Evolutionary conservation across 2,888 invertebrate genomes (phyloP), one percentile per base, ranked within the genome.

Genomic region (Netelia virgata): DNA sequence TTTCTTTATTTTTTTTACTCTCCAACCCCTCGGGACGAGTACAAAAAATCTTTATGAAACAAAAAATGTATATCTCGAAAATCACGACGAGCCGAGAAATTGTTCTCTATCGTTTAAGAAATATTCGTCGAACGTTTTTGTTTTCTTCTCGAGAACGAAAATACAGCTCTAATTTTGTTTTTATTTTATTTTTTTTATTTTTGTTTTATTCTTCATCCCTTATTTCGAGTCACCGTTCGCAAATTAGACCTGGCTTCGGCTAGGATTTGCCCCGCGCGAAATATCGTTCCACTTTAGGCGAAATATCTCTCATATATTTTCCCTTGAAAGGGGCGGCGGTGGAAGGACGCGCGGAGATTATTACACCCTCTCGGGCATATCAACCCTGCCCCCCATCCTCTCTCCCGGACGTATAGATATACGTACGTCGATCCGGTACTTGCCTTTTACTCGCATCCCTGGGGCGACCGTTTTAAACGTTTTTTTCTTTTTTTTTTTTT

Each of bases 381-480:
- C n/a, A 14, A 68, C 20, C 23, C 23, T 14, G 6, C 23, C 20
- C n/a, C 68, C 14, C 50, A n/a, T 0, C 23, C 23, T n/a, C 23
- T 28, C n/a, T 6, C 47, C 28, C 23, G 47, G n/a, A 68, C 50
- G 11, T 36, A 55, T 28, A 16, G 16, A 28, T 55, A 28, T 55
- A 55, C 18, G 16, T 53, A 55, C 50, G 5, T 69, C 20, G 28
- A 5, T 55, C 55, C 18, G 57, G 18, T 63, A 74, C 70, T 63
- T 36, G 69, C 20, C 41, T 78, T 63, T 64, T 53, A 36, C 53
- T 43, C 43, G 16, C 50, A 75, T 63, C 64, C 57, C 23, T 23
- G 11, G 64, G 55, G 68, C 64, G 55, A 66, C 53, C 23, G 41
- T 23, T 78, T 79, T 73, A 28, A 23, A 55, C 72, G 70, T 18